Conservation (phyloP, 2,888 invertebrate genomes). For the Agonopterix alstromeriana region DNA sequence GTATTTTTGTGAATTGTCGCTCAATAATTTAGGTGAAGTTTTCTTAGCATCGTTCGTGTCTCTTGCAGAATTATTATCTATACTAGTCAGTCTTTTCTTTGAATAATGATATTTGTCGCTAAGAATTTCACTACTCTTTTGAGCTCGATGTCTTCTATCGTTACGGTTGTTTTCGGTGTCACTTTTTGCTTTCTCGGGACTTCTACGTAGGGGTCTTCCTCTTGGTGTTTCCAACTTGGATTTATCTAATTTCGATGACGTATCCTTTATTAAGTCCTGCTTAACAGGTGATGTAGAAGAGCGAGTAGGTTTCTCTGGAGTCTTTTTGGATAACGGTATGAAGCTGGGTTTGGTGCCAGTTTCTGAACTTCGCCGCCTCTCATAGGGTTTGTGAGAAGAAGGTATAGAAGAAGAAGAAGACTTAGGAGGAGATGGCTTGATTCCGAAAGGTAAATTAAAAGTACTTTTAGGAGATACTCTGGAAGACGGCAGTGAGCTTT, state of each 20-base stretch:
- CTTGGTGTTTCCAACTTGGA: constrained; percentile 44
- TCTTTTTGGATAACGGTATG: constrained; percentile 64
- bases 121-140: constrained; percentile 68
- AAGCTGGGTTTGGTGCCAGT: constrained; percentile 51
- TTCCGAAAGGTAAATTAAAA: constrained; percentile 53
- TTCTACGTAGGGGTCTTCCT: constrained; percentile 42
- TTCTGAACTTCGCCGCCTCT: constrained; percentile 56
- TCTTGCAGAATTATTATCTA: constrained; percentile 63
- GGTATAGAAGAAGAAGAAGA: constrained; percentile 36
- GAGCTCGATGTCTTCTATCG: constrained; percentile 67
- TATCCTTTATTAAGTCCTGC: constrained; percentile 46
- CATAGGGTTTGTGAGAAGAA: constrained; percentile 39
- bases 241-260: constrained; percentile 41
- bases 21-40: constrained; percentile 50
- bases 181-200: constrained; percentile 62
- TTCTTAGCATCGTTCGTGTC: constrained; percentile 54
- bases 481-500: constrained; percentile 67
- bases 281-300: constrained; percentile 55
- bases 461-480: constrained; percentile 62
- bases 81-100: constrained; percentile 76
- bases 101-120: constrained; percentile 73
- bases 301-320: constrained; percentile 41
- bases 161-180: constrained; percentile 59
- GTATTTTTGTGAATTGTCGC: constrained; percentile 38
- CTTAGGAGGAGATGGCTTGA: constrained; percentile 49